A percentile compares a stretch with the other conserved stretches of the same genome.
Evolutionary conservation across 2,888 invertebrate species (phyloP).

Genomic region (Aleiodes leptofemur): DNA sequence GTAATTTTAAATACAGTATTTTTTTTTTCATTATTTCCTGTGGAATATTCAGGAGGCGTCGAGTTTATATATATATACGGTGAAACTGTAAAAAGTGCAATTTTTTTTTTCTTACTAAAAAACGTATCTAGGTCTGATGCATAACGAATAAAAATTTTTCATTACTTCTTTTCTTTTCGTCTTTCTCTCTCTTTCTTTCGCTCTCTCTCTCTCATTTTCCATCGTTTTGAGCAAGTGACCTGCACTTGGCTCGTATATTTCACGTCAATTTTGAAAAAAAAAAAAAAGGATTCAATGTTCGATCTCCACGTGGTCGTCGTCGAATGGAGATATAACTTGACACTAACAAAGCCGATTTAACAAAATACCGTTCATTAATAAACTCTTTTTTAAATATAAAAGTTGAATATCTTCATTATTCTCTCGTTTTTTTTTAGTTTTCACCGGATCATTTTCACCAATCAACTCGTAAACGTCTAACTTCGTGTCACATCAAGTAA

Average conservation of each 20-base stretch:
- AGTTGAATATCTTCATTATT: slow-evolving; percentile 54
- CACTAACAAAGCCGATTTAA: slow-evolving; percentile 59
- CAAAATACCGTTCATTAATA: slow-evolving; percentile 68
- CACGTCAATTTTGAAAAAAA: slow-evolving; percentile 13
- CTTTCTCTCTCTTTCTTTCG: slow-evolving; percentile 35
- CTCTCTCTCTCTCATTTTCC: slow-evolving; percentile 45
- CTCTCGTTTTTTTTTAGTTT: slow-evolving; percentile 4
- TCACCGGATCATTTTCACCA: slow-evolving; percentile 12
- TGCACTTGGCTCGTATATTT: slow-evolving; percentile 62
- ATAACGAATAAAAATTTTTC: slow-evolving; percentile 41
- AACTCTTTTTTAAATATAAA: slow-evolving; percentile 68
- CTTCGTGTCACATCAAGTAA: slow-evolving; percentile 70
- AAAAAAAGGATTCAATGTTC: slow-evolving; percentile 19
- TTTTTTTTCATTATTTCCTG: not conserved
- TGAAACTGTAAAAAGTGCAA: slow-evolving; percentile 33
- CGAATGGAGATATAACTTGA: not conserved
- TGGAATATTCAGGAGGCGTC: not conserved
- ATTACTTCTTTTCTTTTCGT: slow-evolving; percentile 4
- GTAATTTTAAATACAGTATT: slow-evolving; percentile 7
- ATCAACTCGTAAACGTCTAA: slow-evolving; percentile 52
- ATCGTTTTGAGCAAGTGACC: slow-evolving; percentile 61
- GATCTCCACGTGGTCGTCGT: slow-evolving; percentile 33
- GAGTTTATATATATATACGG: slow-evolving; percentile 7
- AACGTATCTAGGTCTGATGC: slow-evolving; percentile 35
- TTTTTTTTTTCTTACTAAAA: slow-evolving; percentile 36